A percentile compares a stretch with the other conserved stretches of the same genome.
phyloP scores from a whole-genome alignment of 2,888 invertebrate species.

The Agriotes lineatus region DNA sequence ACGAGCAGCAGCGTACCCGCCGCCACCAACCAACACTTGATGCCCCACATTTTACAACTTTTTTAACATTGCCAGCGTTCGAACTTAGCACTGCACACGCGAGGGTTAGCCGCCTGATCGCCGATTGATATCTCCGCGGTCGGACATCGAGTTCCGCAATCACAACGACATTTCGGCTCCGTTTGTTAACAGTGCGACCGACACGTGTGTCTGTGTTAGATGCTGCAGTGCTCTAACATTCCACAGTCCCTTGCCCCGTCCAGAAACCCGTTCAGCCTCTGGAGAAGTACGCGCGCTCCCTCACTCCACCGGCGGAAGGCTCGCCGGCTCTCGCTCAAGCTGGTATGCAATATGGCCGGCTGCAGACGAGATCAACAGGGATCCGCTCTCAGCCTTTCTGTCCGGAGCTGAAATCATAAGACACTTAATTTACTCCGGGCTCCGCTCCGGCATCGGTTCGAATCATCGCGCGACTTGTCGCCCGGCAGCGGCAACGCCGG shows the following conservation, averaged over 20 bases:
- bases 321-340: conserved; percentile 60
- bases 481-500: background rate
- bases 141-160: conserved; percentile 48
- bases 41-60: conserved; percentile 52
- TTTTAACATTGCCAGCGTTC: conserved; percentile 36
- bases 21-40: conserved; percentile 54
- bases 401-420: conserved; percentile 55
- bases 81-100: conserved; percentile 26
- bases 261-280: conserved; percentile 64
- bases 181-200: conserved; percentile 55
- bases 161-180: conserved; percentile 56
- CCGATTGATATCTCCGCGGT: conserved; percentile 50
- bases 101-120: conserved; percentile 48
- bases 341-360: conserved; percentile 69
- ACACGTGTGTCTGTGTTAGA: conserved; percentile 63
- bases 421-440: conserved; percentile 44
- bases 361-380: conserved; percentile 55
- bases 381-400: conserved; percentile 55
- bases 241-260: conserved; percentile 64
- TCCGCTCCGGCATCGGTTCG: conserved; percentile 27
- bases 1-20: conserved; percentile 56
- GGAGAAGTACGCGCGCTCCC: conserved; percentile 57
- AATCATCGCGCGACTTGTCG: conserved; percentile 6
- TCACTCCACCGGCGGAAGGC: conserved; percentile 53
- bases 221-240: conserved; percentile 65